phyloP scores from a whole-genome alignment of 2,888 invertebrate genomes.

The Metellina segmentata region DNA sequence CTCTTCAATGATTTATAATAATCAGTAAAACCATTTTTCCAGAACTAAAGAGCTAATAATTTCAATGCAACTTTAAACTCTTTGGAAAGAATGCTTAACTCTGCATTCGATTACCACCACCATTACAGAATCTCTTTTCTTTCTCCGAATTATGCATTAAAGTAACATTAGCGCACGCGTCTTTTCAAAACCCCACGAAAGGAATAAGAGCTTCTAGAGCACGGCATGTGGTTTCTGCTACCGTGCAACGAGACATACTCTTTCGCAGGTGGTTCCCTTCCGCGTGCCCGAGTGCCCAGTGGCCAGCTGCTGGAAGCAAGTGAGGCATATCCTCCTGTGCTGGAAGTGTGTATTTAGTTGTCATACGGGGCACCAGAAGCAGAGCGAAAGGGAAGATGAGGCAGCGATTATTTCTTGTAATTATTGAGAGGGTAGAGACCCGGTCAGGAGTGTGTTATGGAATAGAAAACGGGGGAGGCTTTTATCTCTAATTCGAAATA shows the following conservation, averaged over 20 bases:
- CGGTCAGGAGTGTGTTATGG: conserved; percentile 19
- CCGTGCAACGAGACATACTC: background rate
- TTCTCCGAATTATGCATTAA: background rate
- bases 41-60: too few species aligned
- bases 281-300: conserved; percentile 11
- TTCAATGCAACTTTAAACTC: too few species aligned
- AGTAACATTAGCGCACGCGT: too few species aligned
- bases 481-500: background rate
- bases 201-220: background rate
- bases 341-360: conserved; percentile 71
- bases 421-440: conserved; percentile 55
- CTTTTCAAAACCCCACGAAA: too few species aligned
- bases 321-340: conserved; percentile 69
- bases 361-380: conserved; percentile 55
- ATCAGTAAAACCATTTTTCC: too few species aligned
- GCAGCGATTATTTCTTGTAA: conserved; percentile 63
- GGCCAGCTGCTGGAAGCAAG: conserved; percentile 56
- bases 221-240: background rate
- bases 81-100: too few species aligned
- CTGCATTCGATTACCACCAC: too few species aligned
- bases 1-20: too few species aligned
- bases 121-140: background rate
- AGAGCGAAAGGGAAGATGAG: conserved; percentile 15
- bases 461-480: conserved; percentile 6
- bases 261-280: conserved; percentile 26